Evolutionary conservation across 92 coral and sea anemone genomes (phyloP), one percentile per base, ranked within the genome.

Genomic region (Porites cylindrica): DNA sequence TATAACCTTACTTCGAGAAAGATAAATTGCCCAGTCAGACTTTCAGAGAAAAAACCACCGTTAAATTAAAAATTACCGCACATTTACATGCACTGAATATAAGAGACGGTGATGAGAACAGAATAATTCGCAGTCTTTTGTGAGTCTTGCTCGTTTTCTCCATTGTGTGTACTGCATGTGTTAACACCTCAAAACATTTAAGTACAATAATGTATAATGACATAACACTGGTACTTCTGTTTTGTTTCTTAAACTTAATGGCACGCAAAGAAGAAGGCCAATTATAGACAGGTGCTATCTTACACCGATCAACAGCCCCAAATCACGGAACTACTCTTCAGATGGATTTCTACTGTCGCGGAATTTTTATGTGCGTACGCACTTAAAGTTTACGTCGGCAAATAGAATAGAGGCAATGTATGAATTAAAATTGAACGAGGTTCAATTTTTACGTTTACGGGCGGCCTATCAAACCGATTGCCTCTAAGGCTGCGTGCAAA

Each of bases 51-150:
- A 67, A 59, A 70, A 70, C 78, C 86, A 82, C 78, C 14, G 23
- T 61, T 82, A 29, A 70, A 58, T 70, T 58, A 16, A 56, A 38
- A 56, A 60, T 38, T n/a, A 82, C 86, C 86, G 78, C 77, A 82
- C 8, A 82, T 82, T 60, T 70, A 82, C 77, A 82, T 82, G 56
- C 50, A 54, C 75, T 12, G 14, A 69, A 16, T 56, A 32, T 16
- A 50, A 67, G 53, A 56, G 54, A 81, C 76, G 26, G 65, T 24
- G 19, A 23, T 50, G 74, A 12, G 4, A 6, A 10, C 58, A 66
- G 56, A n/a, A n/a, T 23, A 8, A 1, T 2, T 2, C 32, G 1
- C 17, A 67, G 21, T 56, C 61, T 10, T 10, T 21, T 58, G 54
- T 17, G 21, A 18, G 7, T 29, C 38, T 23, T 26, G 18, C 19